Evolutionary conservation across 2,113 vertebrate genomes (phyloP).

Genomic region (Amazona guildingii): DNA sequence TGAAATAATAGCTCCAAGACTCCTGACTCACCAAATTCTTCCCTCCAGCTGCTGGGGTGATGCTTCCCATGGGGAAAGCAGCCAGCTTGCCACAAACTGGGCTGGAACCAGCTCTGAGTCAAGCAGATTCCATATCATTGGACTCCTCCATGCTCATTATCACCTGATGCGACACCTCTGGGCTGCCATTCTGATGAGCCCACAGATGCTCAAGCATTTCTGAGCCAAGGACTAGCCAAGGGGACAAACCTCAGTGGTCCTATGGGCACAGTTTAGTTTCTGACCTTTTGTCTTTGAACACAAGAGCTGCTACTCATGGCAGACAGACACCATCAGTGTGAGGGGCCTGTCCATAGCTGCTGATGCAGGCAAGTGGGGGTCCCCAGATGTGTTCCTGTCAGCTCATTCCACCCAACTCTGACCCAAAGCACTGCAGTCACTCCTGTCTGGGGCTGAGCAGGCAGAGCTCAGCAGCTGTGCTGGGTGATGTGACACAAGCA

Average conservation of each 20-base stretch:
- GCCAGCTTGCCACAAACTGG: background rate
- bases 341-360: background rate
- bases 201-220: background rate
- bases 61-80: background rate
- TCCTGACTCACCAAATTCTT: background rate
- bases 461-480: background rate
- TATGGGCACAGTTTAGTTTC: background rate
- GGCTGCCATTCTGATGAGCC: fast-evolving
- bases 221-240: background rate
- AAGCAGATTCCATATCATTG: fast-evolving
- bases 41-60: background rate
- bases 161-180: background rate
- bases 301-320: background rate
- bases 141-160: background rate
- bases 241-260: background rate
- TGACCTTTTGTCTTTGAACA: background rate
- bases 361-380: background rate
- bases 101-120: background rate
- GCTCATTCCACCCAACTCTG: background rate
- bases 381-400: background rate
- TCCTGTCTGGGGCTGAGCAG: background rate
- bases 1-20: background rate
- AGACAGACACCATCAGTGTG: background rate
- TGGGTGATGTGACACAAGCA: background rate
- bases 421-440: background rate